Evolutionary conservation across 2,797 vertebrate genomes (phyloP).

Genomic region (Eutrigla gurnardus): DNA sequence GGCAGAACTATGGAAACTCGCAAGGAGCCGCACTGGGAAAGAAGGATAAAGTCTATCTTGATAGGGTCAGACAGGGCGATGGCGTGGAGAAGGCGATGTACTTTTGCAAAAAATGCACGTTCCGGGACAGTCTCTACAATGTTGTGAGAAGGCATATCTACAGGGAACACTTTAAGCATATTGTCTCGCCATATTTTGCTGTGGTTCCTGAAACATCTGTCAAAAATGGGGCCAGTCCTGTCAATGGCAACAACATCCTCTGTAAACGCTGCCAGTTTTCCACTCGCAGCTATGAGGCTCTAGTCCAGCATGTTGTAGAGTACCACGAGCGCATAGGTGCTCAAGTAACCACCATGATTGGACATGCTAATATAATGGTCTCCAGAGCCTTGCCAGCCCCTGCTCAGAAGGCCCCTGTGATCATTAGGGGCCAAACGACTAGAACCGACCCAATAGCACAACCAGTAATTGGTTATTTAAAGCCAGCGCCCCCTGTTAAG

Average conservation of each 20-base stretch:
- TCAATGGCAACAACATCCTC: constrained; percentile 92
- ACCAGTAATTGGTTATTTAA: constrained; percentile 91
- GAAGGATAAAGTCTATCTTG: constrained; percentile 88
- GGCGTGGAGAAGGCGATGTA: constrained; percentile 95
- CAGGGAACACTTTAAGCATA: constrained; percentile 99
- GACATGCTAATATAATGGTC: constrained; percentile 93
- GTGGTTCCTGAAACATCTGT: constrained; percentile 91
- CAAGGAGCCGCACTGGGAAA: constrained; percentile 81
- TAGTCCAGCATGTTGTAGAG: constrained; percentile 98
- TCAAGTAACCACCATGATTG: constrained; percentile 98
- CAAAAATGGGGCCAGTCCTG: constrained; percentile 80
- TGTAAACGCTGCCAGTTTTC: constrained; percentile 98
- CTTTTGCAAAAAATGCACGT: constrained; percentile 99
- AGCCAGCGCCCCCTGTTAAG: constrained; percentile 87
- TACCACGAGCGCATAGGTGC: constrained; percentile 98
- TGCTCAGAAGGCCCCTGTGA: constrained; percentile 85
- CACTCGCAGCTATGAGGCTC: constrained; percentile 94
- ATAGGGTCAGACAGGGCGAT: constrained; percentile 89
- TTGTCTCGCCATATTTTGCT: constrained; percentile 94
- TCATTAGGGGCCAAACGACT: constrained; percentile 84
- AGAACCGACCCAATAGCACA: constrained; percentile 87
- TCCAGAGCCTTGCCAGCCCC: constrained; percentile 83
- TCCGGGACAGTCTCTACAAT: constrained; percentile 96
- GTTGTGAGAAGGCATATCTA: constrained; percentile 99
- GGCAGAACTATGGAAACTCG: constrained; percentile 76